Conservation (phyloP, 1,140 invertebrate species). For the Rhagoletis pomonella region DNA sequence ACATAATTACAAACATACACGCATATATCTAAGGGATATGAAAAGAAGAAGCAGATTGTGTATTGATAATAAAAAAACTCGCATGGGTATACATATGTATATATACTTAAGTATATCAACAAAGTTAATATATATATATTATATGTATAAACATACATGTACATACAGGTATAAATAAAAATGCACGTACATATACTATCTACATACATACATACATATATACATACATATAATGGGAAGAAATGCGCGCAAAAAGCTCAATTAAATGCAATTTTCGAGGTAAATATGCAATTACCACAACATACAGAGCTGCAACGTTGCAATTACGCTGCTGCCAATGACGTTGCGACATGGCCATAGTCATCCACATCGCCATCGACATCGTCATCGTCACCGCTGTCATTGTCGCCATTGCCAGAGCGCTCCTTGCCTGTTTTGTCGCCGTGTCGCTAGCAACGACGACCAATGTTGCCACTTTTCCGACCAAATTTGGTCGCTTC, state of each 20-base stretch:
- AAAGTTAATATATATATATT: too few species aligned
- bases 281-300: slow-evolving; percentile 52
- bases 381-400: slow-evolving; percentile 13
- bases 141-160: too few species aligned
- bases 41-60: neutral
- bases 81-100: too few species aligned
- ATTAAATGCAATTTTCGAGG: slow-evolving; percentile 52
- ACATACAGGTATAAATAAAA: neutral
- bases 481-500: too few species aligned
- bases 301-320: slow-evolving; percentile 36
- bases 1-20: neutral
- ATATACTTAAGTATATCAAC: too few species aligned
- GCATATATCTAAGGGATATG: neutral
- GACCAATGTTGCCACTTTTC: too few species aligned
- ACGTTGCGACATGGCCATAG: slow-evolving; percentile 6
- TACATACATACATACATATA: neutral
- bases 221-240: neutral
- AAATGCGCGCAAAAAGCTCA: slow-evolving; percentile 49
- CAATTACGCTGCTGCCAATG: slow-evolving; percentile 48
- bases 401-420: neutral
- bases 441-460: neutral
- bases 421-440: neutral
- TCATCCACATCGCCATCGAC: neutral
- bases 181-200: neutral
- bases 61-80: too few species aligned